These are phyloP conservation scores for Cheilosia soror DNA, from an alignment of 2,888 invertebrate genomes.

Conservation along the genomic window DNA sequence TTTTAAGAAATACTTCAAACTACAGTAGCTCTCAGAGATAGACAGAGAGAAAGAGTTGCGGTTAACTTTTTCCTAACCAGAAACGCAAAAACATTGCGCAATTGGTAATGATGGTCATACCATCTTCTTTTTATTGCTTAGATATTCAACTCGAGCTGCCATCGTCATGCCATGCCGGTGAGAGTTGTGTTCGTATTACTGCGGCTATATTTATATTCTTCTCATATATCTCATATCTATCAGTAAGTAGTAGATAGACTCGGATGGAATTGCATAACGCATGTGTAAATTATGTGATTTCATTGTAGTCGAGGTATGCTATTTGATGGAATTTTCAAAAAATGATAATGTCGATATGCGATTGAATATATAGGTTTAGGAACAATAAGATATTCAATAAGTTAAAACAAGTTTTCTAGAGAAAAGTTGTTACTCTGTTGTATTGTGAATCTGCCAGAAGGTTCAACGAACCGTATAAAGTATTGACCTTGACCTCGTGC, in stretches of 20 bases:
- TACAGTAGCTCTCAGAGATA: slow-evolving; percentile 5
- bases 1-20: slow-evolving; percentile 37
- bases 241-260: slow-evolving; percentile 34
- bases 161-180: slow-evolving; percentile 46
- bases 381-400: no score
- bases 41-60: slow-evolving; percentile 10
- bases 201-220: slow-evolving; percentile 59
- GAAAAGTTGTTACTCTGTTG: background rate
- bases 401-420: no score
- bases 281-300: slow-evolving; percentile 12
- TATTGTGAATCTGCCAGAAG: slow-evolving; percentile 8
- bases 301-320: slow-evolving; percentile 4
- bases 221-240: slow-evolving; percentile 43
- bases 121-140: slow-evolving; percentile 58
- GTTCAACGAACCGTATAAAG: no score
- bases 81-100: slow-evolving; percentile 66
- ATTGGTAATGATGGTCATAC: slow-evolving; percentile 64
- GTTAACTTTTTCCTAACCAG: slow-evolving; percentile 66
- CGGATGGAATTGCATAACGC: slow-evolving; percentile 39
- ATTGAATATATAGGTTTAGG: background rate
- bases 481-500: slow-evolving; percentile 1
- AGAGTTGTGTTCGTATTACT: slow-evolving; percentile 51
- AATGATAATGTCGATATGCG: background rate
- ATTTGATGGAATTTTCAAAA: no score
- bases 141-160: slow-evolving; percentile 62